phyloP scores from a whole-genome alignment of 2,888 invertebrate species.

The Epistrophe grossulariae region DNA sequence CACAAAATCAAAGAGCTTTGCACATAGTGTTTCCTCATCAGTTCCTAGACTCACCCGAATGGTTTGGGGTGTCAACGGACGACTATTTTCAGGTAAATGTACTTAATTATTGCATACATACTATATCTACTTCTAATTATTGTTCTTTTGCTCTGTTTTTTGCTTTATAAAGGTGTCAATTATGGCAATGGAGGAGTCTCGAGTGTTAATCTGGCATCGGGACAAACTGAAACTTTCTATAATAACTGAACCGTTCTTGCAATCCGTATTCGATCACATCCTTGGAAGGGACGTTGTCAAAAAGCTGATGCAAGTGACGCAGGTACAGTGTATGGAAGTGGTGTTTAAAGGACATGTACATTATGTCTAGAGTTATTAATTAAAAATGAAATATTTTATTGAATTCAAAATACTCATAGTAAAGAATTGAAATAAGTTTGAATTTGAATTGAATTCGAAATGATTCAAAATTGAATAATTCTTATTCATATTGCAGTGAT shows the following conservation, averaged over 20 bases:
- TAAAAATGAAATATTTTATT: too few species aligned
- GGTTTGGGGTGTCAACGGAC: slow-evolving; percentile 94
- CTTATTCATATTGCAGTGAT: too few species aligned
- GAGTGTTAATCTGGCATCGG: slow-evolving; percentile 92
- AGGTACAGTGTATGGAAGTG: too few species aligned
- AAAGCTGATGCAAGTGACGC: slow-evolving; percentile 92
- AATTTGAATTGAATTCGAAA: too few species aligned
- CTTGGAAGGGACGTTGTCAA: slow-evolving; percentile 93
- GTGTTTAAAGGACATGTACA: background rate
- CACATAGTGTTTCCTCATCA: slow-evolving; percentile 94
- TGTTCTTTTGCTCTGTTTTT: background rate
- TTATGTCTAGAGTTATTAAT: background rate
- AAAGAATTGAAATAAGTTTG: too few species aligned
- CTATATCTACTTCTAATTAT: background rate
- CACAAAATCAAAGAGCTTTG: slow-evolving; percentile 92
- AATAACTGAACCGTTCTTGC: slow-evolving; percentile 92
- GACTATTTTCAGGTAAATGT: slow-evolving; percentile 91
- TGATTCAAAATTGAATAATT: too few species aligned
- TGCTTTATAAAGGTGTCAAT: slow-evolving; percentile 88
- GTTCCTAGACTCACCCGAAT: slow-evolving; percentile 95
- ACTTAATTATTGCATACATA: background rate
- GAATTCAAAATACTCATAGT: too few species aligned
- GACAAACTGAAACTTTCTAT: slow-evolving; percentile 94
- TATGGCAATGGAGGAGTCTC: slow-evolving; percentile 93
- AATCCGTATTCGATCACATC: slow-evolving; percentile 94